Percentiles rank a stretch among this genome's conserved stretches.
phyloP scores from a whole-genome alignment of 1,140 invertebrate species.

The Lineus longissimus region DNA sequence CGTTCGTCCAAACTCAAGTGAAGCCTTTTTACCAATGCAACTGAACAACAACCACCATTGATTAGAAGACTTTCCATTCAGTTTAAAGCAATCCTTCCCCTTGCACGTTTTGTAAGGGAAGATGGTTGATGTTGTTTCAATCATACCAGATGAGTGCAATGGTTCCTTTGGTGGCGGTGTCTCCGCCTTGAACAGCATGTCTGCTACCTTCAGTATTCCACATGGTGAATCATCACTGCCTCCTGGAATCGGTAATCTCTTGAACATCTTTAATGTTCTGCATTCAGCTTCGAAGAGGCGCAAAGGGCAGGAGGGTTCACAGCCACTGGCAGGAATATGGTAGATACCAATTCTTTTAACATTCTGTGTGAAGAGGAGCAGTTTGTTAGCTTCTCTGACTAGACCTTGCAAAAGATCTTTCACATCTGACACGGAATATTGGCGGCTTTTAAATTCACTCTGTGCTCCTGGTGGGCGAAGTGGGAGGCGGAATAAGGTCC shows the following conservation, averaged over 20 bases:
- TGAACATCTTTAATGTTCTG: background rate
- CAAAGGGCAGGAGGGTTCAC: background rate
- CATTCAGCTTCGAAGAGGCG: background rate
- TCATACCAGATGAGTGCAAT: background rate
- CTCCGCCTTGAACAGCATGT: slow-evolving; percentile 14
- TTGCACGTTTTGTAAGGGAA: too few relatives aligned
- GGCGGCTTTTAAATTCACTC: too few relatives aligned
- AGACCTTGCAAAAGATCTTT: slow-evolving; percentile 33
- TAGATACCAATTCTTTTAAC: slow-evolving; percentile 35
- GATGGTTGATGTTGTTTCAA: too few relatives aligned
- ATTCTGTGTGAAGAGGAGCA: slow-evolving; percentile 47
- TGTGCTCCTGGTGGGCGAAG: slow-evolving; percentile 17
- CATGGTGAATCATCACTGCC: background rate
- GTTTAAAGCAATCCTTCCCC: background rate
- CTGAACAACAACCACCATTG: slow-evolving; percentile 12
- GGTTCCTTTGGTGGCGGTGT: slow-evolving; percentile 14
- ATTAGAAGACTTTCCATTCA: slow-evolving; percentile 9
- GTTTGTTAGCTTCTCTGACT: slow-evolving; percentile 26
- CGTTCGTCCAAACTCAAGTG: background rate
- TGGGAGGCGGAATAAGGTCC: slow-evolving; percentile 44
- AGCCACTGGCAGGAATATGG: slow-evolving; percentile 23
- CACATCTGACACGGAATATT: slow-evolving; percentile 12
- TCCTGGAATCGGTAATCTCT: background rate
- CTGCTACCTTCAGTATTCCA: background rate
- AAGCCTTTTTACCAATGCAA: background rate